Base-by-base conservation (phyloP, 2,888 invertebrate genomes). In the Conchocele bisecta region DNA sequence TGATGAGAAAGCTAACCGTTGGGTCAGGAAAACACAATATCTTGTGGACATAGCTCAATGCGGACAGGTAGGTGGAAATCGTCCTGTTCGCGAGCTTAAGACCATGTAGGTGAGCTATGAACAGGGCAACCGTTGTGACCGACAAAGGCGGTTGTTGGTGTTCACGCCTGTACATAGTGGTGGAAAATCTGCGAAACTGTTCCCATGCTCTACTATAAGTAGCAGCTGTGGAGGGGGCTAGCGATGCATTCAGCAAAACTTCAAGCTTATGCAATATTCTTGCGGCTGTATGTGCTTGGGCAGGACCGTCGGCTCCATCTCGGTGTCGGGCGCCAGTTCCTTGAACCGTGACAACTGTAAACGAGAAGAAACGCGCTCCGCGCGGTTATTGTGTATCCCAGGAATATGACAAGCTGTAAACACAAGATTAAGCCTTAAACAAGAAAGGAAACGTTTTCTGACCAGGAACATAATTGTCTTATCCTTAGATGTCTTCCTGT, bases 401-500 rank as follows among this genome's bases (percentile, higher is more conserved):
- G 31, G 17, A 39, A 70, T 70, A 46, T 63, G 63, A 5, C 13
- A 37, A 11, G 69, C 63, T 44, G 44, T 39, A 37, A 59, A 57
- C 39, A 69, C 37, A 39, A 72, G 61, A 54, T 71, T 76, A 22
- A 53, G 26, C 15, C 17, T 50, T 15, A 76, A 29, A 22, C 57
- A 46, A 2, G 15, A 13, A 3, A 72, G 6, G n/a, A 72, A 72
- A n/a, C 72, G 28, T 31, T 63, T 15, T 5, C 72, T 50, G 1
- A 69, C 59, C 41, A 76, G 50, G 22, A n/a, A 39, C 76, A 76
- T 72, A 11, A 76, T 29, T 11, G 11, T 3, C 3, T 29, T 33
- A 26, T 72, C 70, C 28, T 58, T 61, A 5, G 70, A 67, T 3
- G 63, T 60, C 63, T 66, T 66, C 46, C 59, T 66, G 44, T 76